These are phyloP conservation scores for Pogonognathellus flavescens DNA, from an alignment of 1,140 invertebrate genomes.

Conservation along the genomic window DNA sequence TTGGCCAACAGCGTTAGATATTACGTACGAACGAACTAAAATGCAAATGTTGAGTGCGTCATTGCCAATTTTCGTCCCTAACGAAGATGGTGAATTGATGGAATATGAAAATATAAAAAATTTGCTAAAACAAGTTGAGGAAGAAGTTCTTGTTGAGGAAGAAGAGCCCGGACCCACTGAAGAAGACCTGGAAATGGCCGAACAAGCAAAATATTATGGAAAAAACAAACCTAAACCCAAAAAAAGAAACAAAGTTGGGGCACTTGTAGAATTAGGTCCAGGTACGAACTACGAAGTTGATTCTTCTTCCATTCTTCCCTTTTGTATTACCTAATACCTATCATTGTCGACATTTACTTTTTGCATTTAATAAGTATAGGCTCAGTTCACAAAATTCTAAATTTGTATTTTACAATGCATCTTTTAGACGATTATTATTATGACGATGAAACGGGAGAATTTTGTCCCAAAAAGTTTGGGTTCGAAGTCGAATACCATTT, in stretches of 20 bases:
- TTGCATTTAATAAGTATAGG: too few relatives aligned
- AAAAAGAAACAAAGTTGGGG: not conserved
- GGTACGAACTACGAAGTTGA: not conserved
- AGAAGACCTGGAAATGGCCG: not conserved
- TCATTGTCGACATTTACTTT: too few relatives aligned
- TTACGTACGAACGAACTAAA: slow-evolving; percentile 16
- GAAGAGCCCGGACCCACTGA: not conserved
- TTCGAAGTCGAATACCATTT: slow-evolving; percentile 37
- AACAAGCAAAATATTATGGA: not conserved
- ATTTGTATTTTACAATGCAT: not conserved
- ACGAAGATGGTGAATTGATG: slow-evolving; percentile 15
- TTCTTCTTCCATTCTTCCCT: too few relatives aligned
- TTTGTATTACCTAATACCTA: too few relatives aligned
- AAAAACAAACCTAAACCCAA: not conserved
- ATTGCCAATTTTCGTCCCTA: not conserved
- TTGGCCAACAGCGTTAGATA: slow-evolving; percentile 14
- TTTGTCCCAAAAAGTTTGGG: slow-evolving; percentile 16
- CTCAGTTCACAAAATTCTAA: too few relatives aligned
- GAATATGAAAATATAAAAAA: not conserved
- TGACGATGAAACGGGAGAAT: slow-evolving; percentile 48
- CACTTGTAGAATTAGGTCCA: not conserved
- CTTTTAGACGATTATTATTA: slow-evolving; percentile 42
- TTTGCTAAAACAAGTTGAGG: not conserved
- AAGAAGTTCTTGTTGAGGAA: not conserved
- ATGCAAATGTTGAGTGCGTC: slow-evolving; percentile 10